Evolutionary conservation across 2,888 invertebrate species (phyloP).

Genomic region (Temnothorax unifasciatus): DNA sequence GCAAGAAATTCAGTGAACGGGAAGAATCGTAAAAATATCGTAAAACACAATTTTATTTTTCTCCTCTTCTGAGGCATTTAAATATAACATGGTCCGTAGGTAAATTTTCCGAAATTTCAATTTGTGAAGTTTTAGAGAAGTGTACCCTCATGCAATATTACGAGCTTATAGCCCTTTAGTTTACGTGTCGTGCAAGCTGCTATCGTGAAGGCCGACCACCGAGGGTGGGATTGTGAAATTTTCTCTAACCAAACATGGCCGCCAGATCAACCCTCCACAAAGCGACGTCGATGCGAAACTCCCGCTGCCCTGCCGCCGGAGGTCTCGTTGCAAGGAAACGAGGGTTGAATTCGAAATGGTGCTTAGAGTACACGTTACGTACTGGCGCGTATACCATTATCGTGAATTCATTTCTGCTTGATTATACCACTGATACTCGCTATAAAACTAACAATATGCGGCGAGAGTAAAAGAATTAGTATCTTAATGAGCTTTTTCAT

Average conservation of each 20-base stretch:
- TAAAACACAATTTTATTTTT: background rate
- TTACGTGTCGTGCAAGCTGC: slow-evolving; percentile 75
- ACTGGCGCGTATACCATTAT: slow-evolving; percentile 63
- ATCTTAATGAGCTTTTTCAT: background rate
- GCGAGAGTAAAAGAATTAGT: background rate
- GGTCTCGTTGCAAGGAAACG: slow-evolving; percentile 31
- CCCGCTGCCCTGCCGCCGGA: slow-evolving; percentile 55
- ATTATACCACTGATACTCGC: slow-evolving; percentile 43
- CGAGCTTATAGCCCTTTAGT: slow-evolving; percentile 70
- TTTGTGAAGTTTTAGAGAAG: slow-evolving; percentile 14
- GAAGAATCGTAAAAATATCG: background rate
- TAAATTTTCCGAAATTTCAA: background rate
- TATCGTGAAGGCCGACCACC: slow-evolving; percentile 63
- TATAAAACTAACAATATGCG: slow-evolving; percentile 40
- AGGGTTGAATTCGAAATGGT: slow-evolving; percentile 54
- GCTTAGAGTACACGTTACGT: slow-evolving; percentile 63
- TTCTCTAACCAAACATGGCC: slow-evolving; percentile 73
- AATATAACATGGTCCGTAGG: background rate
- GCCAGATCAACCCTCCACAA: slow-evolving; percentile 71
- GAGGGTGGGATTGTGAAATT: slow-evolving; percentile 68
- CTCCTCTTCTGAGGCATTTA: background rate
- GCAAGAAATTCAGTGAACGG: background rate
- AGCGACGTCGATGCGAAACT: slow-evolving; percentile 61
- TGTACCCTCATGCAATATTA: slow-evolving; percentile 37
- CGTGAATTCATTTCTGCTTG: slow-evolving; percentile 63